Evolutionary conservation across 2,797 vertebrate genomes (phyloP).

Genomic region (Mionectes olivaceus): DNA sequence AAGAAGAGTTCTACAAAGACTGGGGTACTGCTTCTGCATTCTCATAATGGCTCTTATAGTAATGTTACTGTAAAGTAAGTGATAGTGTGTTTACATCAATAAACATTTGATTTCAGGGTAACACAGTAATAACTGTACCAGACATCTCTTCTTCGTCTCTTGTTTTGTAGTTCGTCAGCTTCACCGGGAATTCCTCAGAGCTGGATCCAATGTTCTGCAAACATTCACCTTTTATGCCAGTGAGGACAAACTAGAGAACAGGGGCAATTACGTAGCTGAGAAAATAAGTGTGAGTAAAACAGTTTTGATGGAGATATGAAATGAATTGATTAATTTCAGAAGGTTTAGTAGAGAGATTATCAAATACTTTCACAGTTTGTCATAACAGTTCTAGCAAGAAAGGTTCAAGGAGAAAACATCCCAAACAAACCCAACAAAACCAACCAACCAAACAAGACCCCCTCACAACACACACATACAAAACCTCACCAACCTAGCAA

Average conservation of each 20-base stretch:
- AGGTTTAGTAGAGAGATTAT: background rate
- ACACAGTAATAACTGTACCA: background rate
- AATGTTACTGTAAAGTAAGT: too few relatives aligned
- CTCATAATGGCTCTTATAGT: background rate
- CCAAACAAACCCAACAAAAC: background rate
- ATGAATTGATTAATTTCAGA: background rate
- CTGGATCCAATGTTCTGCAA: slow-evolving; percentile 94
- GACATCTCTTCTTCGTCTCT: background rate
- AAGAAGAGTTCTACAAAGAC: background rate
- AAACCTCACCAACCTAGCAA: background rate
- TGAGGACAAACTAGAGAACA: slow-evolving; percentile 95
- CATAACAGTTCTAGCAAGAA: background rate
- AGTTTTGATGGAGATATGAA: background rate
- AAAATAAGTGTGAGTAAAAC: slow-evolving; percentile 80
- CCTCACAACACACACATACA: background rate
- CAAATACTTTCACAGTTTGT: background rate
- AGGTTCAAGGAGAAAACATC: background rate
- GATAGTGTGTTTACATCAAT: too few relatives aligned
- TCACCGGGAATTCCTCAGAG: slow-evolving; percentile 93
- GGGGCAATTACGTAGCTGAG: slow-evolving; percentile 86
- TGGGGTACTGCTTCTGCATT: background rate
- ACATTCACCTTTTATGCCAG: slow-evolving; percentile 97
- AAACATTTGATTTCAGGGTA: background rate
- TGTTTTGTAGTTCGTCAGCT: slow-evolving; percentile 91
- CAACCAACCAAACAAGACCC: background rate